Conservation (phyloP, 2,113 vertebrate genomes). For the Diphyllodes magnificus region DNA sequence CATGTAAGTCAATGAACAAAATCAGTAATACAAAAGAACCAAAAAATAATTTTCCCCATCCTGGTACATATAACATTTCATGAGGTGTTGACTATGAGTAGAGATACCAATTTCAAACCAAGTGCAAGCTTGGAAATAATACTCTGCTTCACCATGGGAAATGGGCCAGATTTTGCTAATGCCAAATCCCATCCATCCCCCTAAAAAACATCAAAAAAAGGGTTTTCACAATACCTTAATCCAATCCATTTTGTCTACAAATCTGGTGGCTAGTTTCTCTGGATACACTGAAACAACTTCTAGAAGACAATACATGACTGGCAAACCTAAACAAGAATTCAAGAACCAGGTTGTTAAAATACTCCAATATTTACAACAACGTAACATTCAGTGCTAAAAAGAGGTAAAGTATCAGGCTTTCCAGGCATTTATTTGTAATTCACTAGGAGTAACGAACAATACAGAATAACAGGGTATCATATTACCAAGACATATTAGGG, state of each 20-base stretch:
- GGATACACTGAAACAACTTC: slow-evolving; percentile 94
- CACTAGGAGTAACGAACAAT: not conserved
- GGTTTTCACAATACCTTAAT: slow-evolving; percentile 81
- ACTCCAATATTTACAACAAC: not conserved
- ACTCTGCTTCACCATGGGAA: not conserved
- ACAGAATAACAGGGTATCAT: not conserved
- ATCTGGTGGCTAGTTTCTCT: slow-evolving; percentile 86
- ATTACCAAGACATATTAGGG: not conserved
- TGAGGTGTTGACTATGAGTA: not conserved
- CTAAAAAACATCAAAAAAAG: not conserved
- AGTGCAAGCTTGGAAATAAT: not conserved
- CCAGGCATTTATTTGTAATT: not conserved
- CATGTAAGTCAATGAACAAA: not conserved
- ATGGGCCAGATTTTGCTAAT: not conserved
- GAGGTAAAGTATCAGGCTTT: not conserved
- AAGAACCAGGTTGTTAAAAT: not conserved
- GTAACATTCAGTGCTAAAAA: not conserved
- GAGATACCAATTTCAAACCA: not conserved
- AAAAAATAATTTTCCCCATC: not conserved
- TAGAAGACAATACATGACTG: slow-evolving; percentile 95
- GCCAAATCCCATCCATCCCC: not conserved
- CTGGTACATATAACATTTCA: not conserved
- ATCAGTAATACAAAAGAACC: not conserved
- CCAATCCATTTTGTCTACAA: slow-evolving; percentile 93
- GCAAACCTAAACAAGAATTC: slow-evolving; percentile 79